Percentiles rank a stretch among this genome's conserved stretches.
These are phyloP conservation scores for Caenorhabditis inopinata DNA, from an alignment of 1,140 invertebrate genomes.

Conservation along the genomic window DNA sequence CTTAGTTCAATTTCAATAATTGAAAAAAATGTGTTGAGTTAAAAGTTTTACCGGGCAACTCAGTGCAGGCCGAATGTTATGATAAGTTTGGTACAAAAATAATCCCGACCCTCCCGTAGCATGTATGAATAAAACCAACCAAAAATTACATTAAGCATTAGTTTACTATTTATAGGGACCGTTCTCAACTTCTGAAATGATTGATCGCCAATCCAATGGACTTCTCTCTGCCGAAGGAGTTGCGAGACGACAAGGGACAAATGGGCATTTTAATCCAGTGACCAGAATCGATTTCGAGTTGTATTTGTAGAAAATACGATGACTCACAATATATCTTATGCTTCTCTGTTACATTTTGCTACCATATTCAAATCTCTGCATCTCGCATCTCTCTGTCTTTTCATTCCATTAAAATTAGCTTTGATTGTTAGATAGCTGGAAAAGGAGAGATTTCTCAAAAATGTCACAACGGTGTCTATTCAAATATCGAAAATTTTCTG, in stretches of 20 bases:
- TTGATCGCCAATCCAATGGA: slow-evolving; percentile 80
- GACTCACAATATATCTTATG: background rate
- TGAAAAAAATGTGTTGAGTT: too few relatives aligned
- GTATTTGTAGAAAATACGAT: slow-evolving; percentile 31
- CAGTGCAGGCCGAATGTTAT: too few relatives aligned
- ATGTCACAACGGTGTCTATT: background rate
- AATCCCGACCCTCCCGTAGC: too few relatives aligned
- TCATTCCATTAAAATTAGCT: slow-evolving; percentile 9
- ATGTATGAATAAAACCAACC: background rate
- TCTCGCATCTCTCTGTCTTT: background rate
- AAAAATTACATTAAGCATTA: background rate
- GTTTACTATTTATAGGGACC: slow-evolving; percentile 75
- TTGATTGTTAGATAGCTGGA: background rate
- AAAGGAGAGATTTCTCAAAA: background rate
- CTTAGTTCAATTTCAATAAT: too few relatives aligned
- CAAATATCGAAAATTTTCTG: background rate
- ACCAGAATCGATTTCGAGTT: slow-evolving; percentile 48
- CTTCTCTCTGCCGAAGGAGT: slow-evolving; percentile 32
- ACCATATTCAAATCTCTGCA: background rate
- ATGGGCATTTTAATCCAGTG: slow-evolving; percentile 39
- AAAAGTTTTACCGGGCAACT: too few relatives aligned
- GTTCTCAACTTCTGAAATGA: slow-evolving; percentile 81
- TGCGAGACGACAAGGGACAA: slow-evolving; percentile 33
- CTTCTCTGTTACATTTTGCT: background rate
- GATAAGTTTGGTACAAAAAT: too few relatives aligned